These are phyloP conservation scores for Gymnopithys bicolor DNA, from an alignment of 2,797 vertebrate genomes.

Conservation along the genomic window DNA sequence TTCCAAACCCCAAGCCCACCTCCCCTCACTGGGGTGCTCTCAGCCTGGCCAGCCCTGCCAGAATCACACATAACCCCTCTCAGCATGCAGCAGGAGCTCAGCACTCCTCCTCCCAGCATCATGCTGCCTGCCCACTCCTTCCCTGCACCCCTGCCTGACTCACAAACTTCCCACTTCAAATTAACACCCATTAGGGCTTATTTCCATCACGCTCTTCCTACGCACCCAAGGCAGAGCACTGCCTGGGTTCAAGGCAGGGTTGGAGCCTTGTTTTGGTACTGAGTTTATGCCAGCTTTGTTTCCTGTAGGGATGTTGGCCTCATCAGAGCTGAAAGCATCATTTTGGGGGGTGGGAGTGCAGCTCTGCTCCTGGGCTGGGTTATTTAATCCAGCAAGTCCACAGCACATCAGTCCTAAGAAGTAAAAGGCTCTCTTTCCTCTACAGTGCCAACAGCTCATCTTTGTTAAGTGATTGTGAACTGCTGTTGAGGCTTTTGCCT, in stretches of 20 bases:
- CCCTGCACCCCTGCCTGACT: neutral
- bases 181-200: slow-evolving; percentile 20
- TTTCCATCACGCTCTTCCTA: slow-evolving; percentile 30
- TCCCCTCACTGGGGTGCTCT: neutral
- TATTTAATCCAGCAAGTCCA: neutral
- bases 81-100: neutral
- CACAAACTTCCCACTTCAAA: slow-evolving; percentile 14
- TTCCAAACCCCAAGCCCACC: neutral
- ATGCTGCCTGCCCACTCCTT: neutral
- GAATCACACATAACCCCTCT: neutral
- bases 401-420: neutral
- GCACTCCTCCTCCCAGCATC: neutral
- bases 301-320: neutral
- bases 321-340: accelerated
- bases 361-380: neutral
- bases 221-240: neutral
- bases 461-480: neutral
- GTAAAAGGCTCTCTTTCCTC: neutral
- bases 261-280: neutral
- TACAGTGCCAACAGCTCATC: neutral
- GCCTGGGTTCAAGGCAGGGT: slow-evolving; percentile 7
- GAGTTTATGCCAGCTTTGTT: neutral
- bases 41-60: neutral
- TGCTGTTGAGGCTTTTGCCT: neutral
- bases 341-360: neutral